Percentiles rank a stretch among this genome's conserved stretches.
Evolutionary conservation across 64 coral and sea anemone species (phyloP).

Genomic region (Stichodactyla helianthus): DNA sequence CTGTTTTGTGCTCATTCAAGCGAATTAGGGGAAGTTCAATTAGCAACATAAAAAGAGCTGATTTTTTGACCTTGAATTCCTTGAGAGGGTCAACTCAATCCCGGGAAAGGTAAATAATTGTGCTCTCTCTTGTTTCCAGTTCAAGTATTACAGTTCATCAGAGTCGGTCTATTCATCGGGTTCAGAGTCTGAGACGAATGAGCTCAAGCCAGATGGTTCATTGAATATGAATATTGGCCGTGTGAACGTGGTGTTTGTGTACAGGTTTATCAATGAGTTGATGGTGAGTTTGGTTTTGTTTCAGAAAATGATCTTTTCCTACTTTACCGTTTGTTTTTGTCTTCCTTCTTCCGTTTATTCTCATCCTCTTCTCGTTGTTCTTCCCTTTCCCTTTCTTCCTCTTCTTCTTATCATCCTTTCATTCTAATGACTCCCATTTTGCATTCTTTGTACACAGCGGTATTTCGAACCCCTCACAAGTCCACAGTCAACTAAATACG

Average conservation of each 20-base stretch:
- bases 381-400: background rate
- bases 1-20: too few species aligned
- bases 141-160: background rate
- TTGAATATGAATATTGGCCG: slow-evolving; percentile 80
- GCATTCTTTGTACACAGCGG: slow-evolving; percentile 14
- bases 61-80: too few species aligned
- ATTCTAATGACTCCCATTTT: too few species aligned
- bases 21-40: too few species aligned
- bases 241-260: slow-evolving; percentile 77
- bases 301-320: too few species aligned
- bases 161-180: background rate
- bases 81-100: too few species aligned
- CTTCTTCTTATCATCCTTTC: too few species aligned
- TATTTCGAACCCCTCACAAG: slow-evolving; percentile 82
- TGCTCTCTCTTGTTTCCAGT: background rate
- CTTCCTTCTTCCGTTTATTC: too few species aligned
- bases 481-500: slow-evolving; percentile 77
- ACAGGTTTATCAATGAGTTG: slow-evolving; percentile 75
- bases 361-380: background rate
- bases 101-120: background rate
- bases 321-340: too few species aligned
- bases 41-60: too few species aligned
- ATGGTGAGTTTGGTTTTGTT: slow-evolving; percentile 29
- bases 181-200: background rate
- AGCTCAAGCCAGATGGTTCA: slow-evolving; percentile 51